Evolutionary conservation across 2,113 vertebrate genomes (phyloP).

Genomic region (Lycaon pictus): DNA sequence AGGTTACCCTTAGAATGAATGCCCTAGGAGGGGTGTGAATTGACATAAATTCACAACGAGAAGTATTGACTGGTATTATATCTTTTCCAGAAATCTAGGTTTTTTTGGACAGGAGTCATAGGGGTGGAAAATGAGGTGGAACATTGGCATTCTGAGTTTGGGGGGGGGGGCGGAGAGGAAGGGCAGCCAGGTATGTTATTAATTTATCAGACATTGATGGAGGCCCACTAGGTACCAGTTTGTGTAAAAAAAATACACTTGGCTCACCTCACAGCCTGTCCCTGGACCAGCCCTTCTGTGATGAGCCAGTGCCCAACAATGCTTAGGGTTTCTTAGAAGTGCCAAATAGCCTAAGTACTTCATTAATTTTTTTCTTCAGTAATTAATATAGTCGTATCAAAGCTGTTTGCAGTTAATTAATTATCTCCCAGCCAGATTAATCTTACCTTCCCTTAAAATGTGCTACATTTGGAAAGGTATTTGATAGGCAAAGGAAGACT

Average conservation of each 20-base stretch:
- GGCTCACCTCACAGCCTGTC: background rate
- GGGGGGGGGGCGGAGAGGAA: background rate
- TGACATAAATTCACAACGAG: background rate
- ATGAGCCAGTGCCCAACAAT: background rate
- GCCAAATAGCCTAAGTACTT: background rate
- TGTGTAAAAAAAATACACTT: background rate
- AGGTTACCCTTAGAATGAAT: background rate
- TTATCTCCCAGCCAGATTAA: constrained; percentile 15
- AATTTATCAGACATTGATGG: background rate
- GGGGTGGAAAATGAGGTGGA: background rate
- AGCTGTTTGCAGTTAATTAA: constrained; percentile 34
- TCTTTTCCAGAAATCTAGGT: background rate
- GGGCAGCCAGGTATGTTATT: background rate
- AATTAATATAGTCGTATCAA: constrained; percentile 43
- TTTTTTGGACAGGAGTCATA: background rate
- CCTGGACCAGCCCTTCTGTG: background rate
- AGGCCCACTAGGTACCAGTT: background rate
- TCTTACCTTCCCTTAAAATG: constrained; percentile 13
- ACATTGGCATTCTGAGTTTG: background rate
- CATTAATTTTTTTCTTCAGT: background rate
- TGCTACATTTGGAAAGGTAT: background rate
- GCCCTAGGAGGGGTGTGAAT: background rate
- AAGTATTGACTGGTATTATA: background rate
- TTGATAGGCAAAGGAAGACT: background rate
- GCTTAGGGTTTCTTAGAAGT: background rate